A percentile compares a stretch with the other conserved stretches of the same genome.
phyloP scores from a whole-genome alignment of 1,140 invertebrate species.

The Caenorhabditis tropicalis region DNA sequence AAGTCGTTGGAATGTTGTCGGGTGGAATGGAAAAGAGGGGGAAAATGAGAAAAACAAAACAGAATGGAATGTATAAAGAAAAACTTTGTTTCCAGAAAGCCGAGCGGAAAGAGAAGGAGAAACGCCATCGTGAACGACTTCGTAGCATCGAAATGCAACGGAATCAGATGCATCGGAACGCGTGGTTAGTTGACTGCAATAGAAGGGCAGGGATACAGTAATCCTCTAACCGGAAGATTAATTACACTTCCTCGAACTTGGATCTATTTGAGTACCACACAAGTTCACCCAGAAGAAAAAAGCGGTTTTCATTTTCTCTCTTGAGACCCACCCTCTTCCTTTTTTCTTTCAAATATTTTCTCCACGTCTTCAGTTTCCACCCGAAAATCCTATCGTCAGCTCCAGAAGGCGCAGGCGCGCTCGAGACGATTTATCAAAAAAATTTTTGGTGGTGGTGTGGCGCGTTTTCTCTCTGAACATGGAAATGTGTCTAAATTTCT shows the following conservation, averaged over 20 bases:
- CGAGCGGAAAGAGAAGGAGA: constrained; percentile 58
- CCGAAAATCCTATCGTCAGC: neutral
- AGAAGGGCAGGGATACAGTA: neutral
- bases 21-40: neutral
- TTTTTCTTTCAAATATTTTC: neutral
- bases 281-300: neutral
- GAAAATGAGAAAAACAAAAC: neutral
- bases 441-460: neutral
- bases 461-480: neutral
- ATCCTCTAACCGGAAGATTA: neutral
- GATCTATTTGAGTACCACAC: constrained; percentile 10
- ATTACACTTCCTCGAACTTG: constrained; percentile 1
- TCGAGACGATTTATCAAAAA: constrained; percentile 21
- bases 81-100: constrained; percentile 52
- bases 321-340: neutral
- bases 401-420: neutral
- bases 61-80: neutral
- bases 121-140: constrained; percentile 58
- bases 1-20: neutral
- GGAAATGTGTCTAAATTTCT: neutral
- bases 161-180: constrained; percentile 56
- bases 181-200: constrained; percentile 42
- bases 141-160: constrained; percentile 53
- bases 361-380: neutral
- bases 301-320: neutral